A percentile compares a stretch with the other conserved stretches of the same genome.
These are phyloP conservation scores for Cladorhizidae sp. DNA, from an alignment of 37 sponge, comb jelly and placozoan species.

Conservation along the genomic window DNA sequence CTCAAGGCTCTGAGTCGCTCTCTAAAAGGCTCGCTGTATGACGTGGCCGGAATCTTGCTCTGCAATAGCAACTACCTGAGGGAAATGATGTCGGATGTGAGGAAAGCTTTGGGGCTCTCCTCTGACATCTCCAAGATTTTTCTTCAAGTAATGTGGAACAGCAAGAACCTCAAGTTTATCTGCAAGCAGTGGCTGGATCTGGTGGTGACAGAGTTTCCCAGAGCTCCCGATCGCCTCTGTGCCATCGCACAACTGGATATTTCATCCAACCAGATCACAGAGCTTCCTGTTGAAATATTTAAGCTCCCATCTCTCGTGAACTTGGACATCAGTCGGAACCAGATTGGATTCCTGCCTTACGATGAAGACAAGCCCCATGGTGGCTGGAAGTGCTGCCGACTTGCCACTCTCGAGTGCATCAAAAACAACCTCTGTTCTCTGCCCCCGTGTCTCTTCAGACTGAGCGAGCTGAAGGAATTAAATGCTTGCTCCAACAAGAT, in stretches of 20 bases:
- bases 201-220: slow-evolving; percentile 33
- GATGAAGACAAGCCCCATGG: not conserved
- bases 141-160: slow-evolving; percentile 39
- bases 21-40: slow-evolving; percentile 17
- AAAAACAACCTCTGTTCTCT: slow-evolving; percentile 52
- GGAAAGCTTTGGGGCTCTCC: not conserved
- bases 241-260: slow-evolving; percentile 67
- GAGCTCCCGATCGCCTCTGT: slow-evolving; percentile 1
- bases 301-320: slow-evolving; percentile 48
- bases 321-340: slow-evolving; percentile 72
- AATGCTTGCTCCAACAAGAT: slow-evolving; percentile 62
- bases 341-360: slow-evolving; percentile 41
- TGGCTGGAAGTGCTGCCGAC: slow-evolving; percentile 68
- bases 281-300: slow-evolving; percentile 76
- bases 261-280: slow-evolving; percentile 58
- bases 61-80: slow-evolving; percentile 57
- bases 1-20: slow-evolving; percentile 73
- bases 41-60: slow-evolving; percentile 65
- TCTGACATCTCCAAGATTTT: slow-evolving; percentile 1
- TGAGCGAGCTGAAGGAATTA: slow-evolving; percentile 63
- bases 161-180: slow-evolving; percentile 53
- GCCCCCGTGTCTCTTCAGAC: slow-evolving; percentile 59
- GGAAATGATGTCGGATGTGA: not conserved
- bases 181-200: slow-evolving; percentile 52
- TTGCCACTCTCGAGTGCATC: slow-evolving; percentile 43